Evolutionary conservation across 2,797 vertebrate genomes (phyloP).

Genomic region (Cirrhinus molitorella): DNA sequence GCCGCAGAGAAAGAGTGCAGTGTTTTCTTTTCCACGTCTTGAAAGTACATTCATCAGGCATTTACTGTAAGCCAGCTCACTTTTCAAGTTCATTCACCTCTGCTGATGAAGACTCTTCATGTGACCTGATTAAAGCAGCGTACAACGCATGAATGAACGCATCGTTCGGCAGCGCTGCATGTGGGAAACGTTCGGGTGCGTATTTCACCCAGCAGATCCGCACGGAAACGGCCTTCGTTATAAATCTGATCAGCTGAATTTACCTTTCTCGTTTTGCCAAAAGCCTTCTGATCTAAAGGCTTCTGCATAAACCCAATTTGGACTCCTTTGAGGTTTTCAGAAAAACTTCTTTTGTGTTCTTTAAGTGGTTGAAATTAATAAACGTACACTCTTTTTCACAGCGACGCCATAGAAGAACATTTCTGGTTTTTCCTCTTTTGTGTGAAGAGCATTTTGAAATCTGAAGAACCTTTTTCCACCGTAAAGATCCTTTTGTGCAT

Average conservation of each 20-base stretch:
- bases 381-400: no score
- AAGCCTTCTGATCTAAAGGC: background rate
- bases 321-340: background rate
- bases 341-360: background rate
- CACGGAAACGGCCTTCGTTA: background rate
- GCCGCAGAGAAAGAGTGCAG: background rate
- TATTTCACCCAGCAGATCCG: background rate
- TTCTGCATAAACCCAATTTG: background rate
- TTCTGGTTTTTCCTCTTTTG: no score
- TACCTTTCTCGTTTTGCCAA: background rate
- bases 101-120: background rate
- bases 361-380: no score
- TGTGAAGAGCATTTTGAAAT: background rate
- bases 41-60: constrained; percentile 45
- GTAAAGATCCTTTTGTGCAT: background rate
- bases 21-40: constrained; percentile 45
- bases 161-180: background rate
- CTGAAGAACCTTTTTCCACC: background rate
- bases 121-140: background rate
- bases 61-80: constrained; percentile 17
- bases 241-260: background rate
- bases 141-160: background rate
- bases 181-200: background rate
- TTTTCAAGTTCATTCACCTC: constrained; percentile 13
- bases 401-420: no score